Evolutionary conservation across 2,113 vertebrate species (phyloP), one percentile per base, ranked within the genome.

Genomic region (Fregata magnificens): DNA sequence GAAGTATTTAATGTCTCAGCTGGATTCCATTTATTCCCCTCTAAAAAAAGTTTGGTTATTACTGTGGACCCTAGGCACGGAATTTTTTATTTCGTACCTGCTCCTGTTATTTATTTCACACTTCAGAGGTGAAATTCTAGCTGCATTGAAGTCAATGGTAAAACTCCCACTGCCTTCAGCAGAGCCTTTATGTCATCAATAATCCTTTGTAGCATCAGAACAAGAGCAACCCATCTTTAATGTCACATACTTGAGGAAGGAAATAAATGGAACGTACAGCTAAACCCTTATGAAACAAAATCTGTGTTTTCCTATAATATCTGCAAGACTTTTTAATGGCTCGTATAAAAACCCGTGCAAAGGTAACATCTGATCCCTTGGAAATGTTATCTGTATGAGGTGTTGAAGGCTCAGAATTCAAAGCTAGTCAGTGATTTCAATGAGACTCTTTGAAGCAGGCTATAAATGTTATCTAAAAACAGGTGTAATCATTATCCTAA

Each of bases 401-500:
- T 22, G 34, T 32, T 63, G 87, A 83, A 91, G 63, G 74, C 66
- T 90, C 25, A 36, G 76, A 86, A 95, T 88, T 86, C 78, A 88
- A 91, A 95, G 61, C 67, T 24, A 73, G 22, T 52, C 67, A 67
- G 24, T 82, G 71, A 79, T 73, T 91, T 94, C 87, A 94, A 34
- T 63, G 32, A 82, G 63, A 70, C 21, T 67, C 80, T 94, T 58
- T 78, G 87, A 93, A 94, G 72, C 34, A 93, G 67, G 67, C 71
- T 94, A 84, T 61, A 95, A 79, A 95, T 73, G 59, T 67, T 86
- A 95, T 82, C 83, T 90, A 87, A 96, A 97, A 94, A 0, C 76
- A 95, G 77, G 66, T 93, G 80, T 87, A 95, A 91, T 95, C 89
- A 93, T 95, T 94, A 93, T 18, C 78, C 61, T 96, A 97, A 97